A percentile compares a stretch with the other conserved stretches of the same genome.
These are phyloP conservation scores for Idaea aversata DNA, from an alignment of 2,888 invertebrate species.

Conservation along the genomic window DNA sequence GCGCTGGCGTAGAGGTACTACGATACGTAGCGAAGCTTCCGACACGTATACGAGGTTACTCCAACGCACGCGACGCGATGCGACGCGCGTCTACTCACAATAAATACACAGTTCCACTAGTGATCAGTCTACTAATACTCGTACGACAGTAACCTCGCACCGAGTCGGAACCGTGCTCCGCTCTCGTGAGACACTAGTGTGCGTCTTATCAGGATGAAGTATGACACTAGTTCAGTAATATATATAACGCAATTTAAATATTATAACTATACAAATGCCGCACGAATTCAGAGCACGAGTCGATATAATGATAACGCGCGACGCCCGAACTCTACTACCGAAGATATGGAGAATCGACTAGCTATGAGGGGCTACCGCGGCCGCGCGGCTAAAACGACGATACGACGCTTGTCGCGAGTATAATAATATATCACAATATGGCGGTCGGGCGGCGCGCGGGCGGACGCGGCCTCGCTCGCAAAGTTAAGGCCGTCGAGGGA, in stretches of 20 bases:
- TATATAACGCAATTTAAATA: conserved; percentile 14
- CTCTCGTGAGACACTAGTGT: conserved; percentile 23
- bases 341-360: conserved; percentile 24
- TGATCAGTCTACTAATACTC: background rate
- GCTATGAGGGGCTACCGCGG: conserved; percentile 11
- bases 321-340: conserved; percentile 20
- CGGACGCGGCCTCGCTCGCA: conserved; percentile 54
- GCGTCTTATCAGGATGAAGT: conserved; percentile 25
- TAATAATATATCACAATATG: conserved; percentile 34
- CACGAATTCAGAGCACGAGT: conserved; percentile 35
- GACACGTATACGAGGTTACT: conserved; percentile 13
- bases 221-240: conserved; percentile 22
- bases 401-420: too few species aligned
- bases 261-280: conserved; percentile 26
- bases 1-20: conserved; percentile 27
- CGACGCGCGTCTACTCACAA: background rate
- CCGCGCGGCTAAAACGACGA: conserved; percentile 12
- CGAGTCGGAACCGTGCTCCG: conserved; percentile 28
- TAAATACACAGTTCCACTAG: background rate
- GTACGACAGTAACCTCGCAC: conserved; percentile 21
- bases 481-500: conserved; percentile 56
- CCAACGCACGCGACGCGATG: conserved; percentile 4
- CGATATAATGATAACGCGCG: conserved; percentile 27
- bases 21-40: conserved; percentile 10
- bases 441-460: conserved; percentile 45